Evolutionary conservation across 1,140 invertebrate species (phyloP), one percentile per base, ranked within the genome.

Genomic region (Neuroterus valhalla): DNA sequence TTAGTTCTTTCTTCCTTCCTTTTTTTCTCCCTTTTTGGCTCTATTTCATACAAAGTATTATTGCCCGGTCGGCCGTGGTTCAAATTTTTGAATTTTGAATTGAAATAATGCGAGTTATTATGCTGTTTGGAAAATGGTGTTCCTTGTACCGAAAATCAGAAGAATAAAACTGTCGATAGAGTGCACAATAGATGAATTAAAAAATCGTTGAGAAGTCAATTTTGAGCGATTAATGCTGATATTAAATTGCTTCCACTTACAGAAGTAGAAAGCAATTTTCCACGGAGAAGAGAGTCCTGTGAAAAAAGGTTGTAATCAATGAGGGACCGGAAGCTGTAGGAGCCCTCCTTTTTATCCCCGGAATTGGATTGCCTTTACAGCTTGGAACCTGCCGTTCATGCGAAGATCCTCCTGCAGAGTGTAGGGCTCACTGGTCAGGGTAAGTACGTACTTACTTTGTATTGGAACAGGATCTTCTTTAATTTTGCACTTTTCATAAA

Each of bases 231-330:
- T 15, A 62, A 62, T 15, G 55, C 31, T 23, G 31, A 23, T 26
- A 23, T 62, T 62, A 26, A 31, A 62, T 62, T 62, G 55, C 55
- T 26, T 62, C 26, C 26, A 62, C 31, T 62, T 62, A 62, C 55
- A 62, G 23, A 62, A 62, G 55, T 62, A 38, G 55, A 62, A 62
- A 62, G 55, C 55, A 62, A 62, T 62, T 62, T 62, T 62, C 55
- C 26, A n/a, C 23, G 55, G 26, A 14, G 55, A 38, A 62, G 55
- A 62, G 55, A 62, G 55, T 62, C 55, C 55, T 23, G 15, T 62
- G 55, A 62, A 62, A 62, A 62, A 62, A 62, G 55, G 55, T 62
- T 62, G 55, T 62, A 62, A 62, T 62, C 55, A 62, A 62, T 62
- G 55, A 62, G 55, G 48, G 55, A 31, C 55, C 55, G 55, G 26